Evolutionary conservation across 2,888 invertebrate genomes (phyloP).

Genomic region (Buathra laborator): DNA sequence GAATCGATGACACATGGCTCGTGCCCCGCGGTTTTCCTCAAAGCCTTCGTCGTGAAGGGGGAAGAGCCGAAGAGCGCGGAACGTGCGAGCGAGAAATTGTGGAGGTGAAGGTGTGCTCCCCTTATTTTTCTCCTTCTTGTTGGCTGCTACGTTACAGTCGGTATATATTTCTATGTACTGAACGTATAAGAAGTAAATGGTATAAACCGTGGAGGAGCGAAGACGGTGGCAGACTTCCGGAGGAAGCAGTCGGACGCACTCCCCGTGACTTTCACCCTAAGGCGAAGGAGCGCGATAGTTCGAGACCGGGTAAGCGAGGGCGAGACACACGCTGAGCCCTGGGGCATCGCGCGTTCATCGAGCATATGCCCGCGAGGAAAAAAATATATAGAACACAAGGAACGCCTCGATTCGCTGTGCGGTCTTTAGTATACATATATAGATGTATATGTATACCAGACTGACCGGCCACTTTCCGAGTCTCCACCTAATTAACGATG

Average conservation of each 20-base stretch:
- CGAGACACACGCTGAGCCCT: slow-evolving; percentile 11
- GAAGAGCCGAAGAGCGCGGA: slow-evolving; percentile 40
- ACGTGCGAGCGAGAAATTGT: slow-evolving; percentile 36
- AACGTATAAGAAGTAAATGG: background rate
- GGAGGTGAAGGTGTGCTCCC: slow-evolving; percentile 56
- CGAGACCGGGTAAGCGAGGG: slow-evolving; percentile 21
- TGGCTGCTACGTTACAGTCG: slow-evolving; percentile 40
- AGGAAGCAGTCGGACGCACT: slow-evolving; percentile 78
- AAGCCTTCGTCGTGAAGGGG: slow-evolving; percentile 21
- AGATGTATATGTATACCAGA: background rate
- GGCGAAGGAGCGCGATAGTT: slow-evolving; percentile 47
- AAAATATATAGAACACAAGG: slow-evolving; percentile 29
- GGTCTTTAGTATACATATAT: slow-evolving; percentile 9
- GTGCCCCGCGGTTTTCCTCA: slow-evolving; percentile 62
- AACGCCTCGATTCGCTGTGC: slow-evolving; percentile 26
- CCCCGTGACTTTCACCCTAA: slow-evolving; percentile 75
- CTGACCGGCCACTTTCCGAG: slow-evolving; percentile 25
- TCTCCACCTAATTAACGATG: slow-evolving; percentile 40
- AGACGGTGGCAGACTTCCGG: slow-evolving; percentile 68
- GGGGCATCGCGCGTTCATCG: slow-evolving; percentile 30
- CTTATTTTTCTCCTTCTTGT: background rate
- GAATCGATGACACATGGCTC: slow-evolving; percentile 68
- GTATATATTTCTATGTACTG: slow-evolving; percentile 16
- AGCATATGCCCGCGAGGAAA: slow-evolving; percentile 32
- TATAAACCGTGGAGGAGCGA: slow-evolving; percentile 39